These are phyloP conservation scores for Neuroterus valhalla DNA, from an alignment of 1,140 invertebrate genomes.

Conservation along the genomic window DNA sequence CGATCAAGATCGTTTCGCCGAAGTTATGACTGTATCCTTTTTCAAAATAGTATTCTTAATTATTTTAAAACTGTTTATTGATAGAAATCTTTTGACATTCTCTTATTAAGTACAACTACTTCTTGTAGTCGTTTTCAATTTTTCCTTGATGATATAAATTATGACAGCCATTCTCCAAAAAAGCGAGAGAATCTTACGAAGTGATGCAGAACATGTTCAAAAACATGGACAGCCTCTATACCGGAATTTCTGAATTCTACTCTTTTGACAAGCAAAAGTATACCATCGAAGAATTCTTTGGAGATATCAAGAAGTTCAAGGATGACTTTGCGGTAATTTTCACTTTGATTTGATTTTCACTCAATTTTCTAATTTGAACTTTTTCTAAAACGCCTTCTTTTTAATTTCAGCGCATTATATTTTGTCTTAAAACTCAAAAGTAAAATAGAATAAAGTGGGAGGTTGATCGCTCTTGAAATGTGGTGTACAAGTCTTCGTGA, in stretches of 20 bases:
- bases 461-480: too few relatives aligned
- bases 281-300: slow-evolving; percentile 96
- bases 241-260: slow-evolving; percentile 91
- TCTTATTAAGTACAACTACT: neutral
- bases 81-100: slow-evolving; percentile 29
- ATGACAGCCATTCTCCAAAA: slow-evolving; percentile 82
- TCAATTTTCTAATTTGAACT: slow-evolving; percentile 32
- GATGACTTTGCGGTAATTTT: slow-evolving; percentile 89
- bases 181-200: slow-evolving; percentile 90
- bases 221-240: slow-evolving; percentile 92
- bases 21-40: slow-evolving; percentile 88
- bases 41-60: slow-evolving; percentile 1
- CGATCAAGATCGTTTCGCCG: slow-evolving; percentile 87
- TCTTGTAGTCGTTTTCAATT: slow-evolving; percentile 36
- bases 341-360: slow-evolving; percentile 30
- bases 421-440: slow-evolving; percentile 1
- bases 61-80: slow-evolving; percentile 34
- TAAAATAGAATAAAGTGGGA: too few relatives aligned
- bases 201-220: slow-evolving; percentile 94
- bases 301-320: slow-evolving; percentile 96
- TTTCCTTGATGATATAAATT: slow-evolving; percentile 46
- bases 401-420: too few relatives aligned
- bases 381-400: too few relatives aligned
- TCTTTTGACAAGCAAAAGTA: slow-evolving; percentile 96
- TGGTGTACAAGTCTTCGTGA: too few relatives aligned